Evolutionary conservation across 1,140 invertebrate species (phyloP).

Genomic region (Cardiocondyla obscurior): DNA sequence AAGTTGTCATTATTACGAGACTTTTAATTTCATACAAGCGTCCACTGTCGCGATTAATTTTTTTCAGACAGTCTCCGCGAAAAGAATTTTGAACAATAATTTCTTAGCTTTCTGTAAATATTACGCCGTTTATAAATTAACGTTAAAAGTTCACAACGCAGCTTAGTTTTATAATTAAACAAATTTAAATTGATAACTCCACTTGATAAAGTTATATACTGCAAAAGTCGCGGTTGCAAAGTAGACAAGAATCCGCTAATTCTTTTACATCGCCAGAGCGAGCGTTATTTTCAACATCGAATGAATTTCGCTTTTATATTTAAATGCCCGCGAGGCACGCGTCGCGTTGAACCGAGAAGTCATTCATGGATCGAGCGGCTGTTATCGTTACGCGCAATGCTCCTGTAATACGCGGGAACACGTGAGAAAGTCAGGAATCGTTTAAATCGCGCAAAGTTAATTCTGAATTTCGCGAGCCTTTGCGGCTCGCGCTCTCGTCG

Average conservation of each 20-base stretch:
- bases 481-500: not conserved
- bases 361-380: not conserved
- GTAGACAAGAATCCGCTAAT: not conserved
- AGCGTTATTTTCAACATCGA: not conserved
- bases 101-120: too few relatives aligned
- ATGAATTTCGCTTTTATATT: constrained; percentile 9
- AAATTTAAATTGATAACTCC: not conserved
- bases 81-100: constrained; percentile 9
- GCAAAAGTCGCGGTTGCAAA: not conserved
- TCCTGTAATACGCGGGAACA: not conserved
- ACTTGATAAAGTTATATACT: too few relatives aligned
- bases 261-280: not conserved
- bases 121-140: not conserved
- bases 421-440: not conserved
- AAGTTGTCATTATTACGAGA: not conserved
- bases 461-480: constrained; percentile 14
- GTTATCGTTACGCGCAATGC: not conserved
- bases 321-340: not conserved
- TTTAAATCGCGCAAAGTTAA: constrained; percentile 20
- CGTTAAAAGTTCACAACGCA: not conserved
- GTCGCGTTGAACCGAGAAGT: not conserved
- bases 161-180: not conserved
- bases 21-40: not conserved
- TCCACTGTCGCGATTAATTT: constrained; percentile 13
- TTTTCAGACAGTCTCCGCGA: not conserved